phyloP scores from a whole-genome alignment of 2,888 invertebrate species.

The Tanypteryx hageni region DNA sequence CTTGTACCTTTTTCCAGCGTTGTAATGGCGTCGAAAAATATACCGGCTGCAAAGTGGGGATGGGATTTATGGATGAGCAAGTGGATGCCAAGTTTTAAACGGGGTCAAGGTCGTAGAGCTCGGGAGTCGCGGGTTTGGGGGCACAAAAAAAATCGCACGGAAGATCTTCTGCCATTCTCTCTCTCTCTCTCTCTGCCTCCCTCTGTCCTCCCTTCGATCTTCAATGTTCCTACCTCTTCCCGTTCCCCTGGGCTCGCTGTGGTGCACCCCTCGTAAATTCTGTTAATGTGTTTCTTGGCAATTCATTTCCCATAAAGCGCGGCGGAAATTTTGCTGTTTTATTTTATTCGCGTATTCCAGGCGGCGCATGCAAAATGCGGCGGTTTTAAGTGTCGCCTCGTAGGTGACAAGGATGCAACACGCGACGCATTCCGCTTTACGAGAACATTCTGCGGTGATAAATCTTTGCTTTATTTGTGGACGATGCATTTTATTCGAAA shows the following conservation, averaged over 20 bases:
- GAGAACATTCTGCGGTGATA: too few relatives aligned
- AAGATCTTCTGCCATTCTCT: not conserved
- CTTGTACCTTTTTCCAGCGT: not conserved
- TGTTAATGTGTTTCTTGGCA: not conserved
- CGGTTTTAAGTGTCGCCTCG: conserved; percentile 6
- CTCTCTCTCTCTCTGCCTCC: not conserved
- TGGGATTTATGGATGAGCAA: conserved; percentile 8
- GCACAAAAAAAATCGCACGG: not conserved
- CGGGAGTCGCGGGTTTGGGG: conserved; percentile 12
- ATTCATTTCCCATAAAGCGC: not conserved
- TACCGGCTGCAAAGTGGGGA: not conserved
- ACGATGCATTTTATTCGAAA: not conserved
- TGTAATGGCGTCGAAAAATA: not conserved
- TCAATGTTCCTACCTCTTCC: not conserved
- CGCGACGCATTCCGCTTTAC: not conserved
- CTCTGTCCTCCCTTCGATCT: not conserved
- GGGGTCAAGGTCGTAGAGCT: conserved; percentile 52
- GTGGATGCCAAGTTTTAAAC: conserved; percentile 33
- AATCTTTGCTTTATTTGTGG: not conserved
- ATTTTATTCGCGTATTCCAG: not conserved
- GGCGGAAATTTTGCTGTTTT: not conserved
- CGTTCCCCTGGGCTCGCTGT: not conserved
- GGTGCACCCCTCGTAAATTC: conserved; percentile 15
- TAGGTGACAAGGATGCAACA: conserved; percentile 16
- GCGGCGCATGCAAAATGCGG: not conserved